Percentiles rank a stretch among this genome's conserved stretches.
Evolutionary conservation across 2,888 invertebrate species (phyloP).

Genomic region (Leptinotarsa juncta): DNA sequence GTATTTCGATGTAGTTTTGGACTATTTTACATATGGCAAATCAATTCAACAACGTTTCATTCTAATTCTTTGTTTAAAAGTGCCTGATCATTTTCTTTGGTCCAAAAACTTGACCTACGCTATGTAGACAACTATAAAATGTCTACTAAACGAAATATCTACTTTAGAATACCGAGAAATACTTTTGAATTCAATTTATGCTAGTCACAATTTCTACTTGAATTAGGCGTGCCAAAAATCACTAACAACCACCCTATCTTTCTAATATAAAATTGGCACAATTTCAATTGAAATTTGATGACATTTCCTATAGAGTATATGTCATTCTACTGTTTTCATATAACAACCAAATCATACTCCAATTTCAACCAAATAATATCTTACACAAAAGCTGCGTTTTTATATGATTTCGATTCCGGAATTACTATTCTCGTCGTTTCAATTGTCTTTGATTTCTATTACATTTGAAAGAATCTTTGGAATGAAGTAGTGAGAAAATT

Average conservation of each 20-base stretch:
- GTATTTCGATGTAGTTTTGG: constrained; percentile 48
- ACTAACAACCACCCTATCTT: constrained; percentile 7
- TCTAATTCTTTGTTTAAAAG: constrained; percentile 34
- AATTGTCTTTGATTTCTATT: too few species aligned
- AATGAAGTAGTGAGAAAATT: too few species aligned
- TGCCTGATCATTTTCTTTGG: constrained; percentile 44
- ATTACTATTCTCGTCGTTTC: too few species aligned
- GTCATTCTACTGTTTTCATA: not conserved
- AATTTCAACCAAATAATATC: too few species aligned
- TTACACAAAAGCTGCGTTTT: too few species aligned
- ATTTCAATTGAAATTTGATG: constrained; percentile 9
- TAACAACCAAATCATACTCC: too few species aligned
- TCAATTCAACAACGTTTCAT: constrained; percentile 41
- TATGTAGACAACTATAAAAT: constrained; percentile 30
- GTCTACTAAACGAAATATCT: not conserved
- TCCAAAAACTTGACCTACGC: constrained; percentile 46
- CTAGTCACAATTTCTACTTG: constrained; percentile 14
- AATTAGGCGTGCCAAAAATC: constrained; percentile 15
- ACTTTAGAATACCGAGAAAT: constrained; percentile 26
- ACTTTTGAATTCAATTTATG: constrained; percentile 20
- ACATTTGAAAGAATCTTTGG: too few species aligned
- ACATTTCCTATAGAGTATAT: constrained; percentile 1
- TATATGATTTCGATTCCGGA: too few species aligned
- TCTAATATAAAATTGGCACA: constrained; percentile 26
- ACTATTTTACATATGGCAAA: constrained; percentile 40